Percentiles rank a stretch among this genome's conserved stretches.
Conservation (phyloP, 1,140 invertebrate species). For the silkworm (Bombyx mori) region ASM3026992v2 NC_085108.1:4645001-4645500, state of each 20-base stretch:
- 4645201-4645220: constrained; percentile 32
- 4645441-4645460: no score
- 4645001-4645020: constrained; percentile 43
- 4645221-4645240: constrained; percentile 63
- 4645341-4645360: no score
- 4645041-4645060: constrained; percentile 47
- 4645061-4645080: constrained; percentile 25
- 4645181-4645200: constrained; percentile 61
- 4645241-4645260: constrained; percentile 48
- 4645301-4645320: neutral
- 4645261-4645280: constrained; percentile 10
- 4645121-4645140: constrained; percentile 23
- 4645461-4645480: neutral
- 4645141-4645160: constrained; percentile 37
- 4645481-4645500: neutral
- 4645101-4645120: constrained; percentile 2
- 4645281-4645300: neutral
- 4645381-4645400: neutral
- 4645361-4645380: neutral
- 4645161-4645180: constrained; percentile 62
- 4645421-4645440: no score
- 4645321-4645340: no score
- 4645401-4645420: no score
- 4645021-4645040: constrained; percentile 58
- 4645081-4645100: constrained; percentile 9